These are phyloP conservation scores for Chlorocebus sabaeus DNA, from an alignment of 2,113 vertebrate species.

Conservation along the genomic window DNA sequence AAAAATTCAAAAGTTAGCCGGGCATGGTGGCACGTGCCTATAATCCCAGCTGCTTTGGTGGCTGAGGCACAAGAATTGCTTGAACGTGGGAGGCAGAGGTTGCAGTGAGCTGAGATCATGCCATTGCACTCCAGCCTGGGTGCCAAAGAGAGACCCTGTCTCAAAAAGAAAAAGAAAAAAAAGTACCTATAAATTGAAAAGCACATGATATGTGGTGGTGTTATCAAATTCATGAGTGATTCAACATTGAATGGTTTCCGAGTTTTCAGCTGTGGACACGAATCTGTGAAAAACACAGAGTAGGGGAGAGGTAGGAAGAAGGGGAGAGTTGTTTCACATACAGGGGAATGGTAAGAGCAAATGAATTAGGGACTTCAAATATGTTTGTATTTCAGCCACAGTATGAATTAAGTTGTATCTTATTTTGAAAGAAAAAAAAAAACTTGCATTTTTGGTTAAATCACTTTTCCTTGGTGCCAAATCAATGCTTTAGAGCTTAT, in stretches of 20 bases:
- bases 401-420: background rate
- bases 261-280: background rate
- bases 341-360: background rate
- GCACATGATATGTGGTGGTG: background rate
- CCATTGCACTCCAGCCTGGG: too few relatives aligned
- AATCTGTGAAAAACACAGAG: background rate
- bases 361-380: background rate
- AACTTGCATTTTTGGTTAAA: background rate
- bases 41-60: too few relatives aligned
- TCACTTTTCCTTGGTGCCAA: constrained; percentile 17
- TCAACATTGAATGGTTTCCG: background rate
- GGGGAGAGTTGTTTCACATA: background rate
- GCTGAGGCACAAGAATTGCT: too few relatives aligned
- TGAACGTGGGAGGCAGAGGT: too few relatives aligned
- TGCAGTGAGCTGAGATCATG: too few relatives aligned
- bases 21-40: too few relatives aligned
- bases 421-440: background rate
- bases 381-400: background rate
- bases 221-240: background rate
- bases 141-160: too few relatives aligned
- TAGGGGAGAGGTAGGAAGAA: background rate
- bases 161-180: too few relatives aligned
- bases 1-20: too few relatives aligned
- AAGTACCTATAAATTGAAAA: background rate
- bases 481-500: background rate